These are phyloP conservation scores for Xylophagus ater DNA, from an alignment of 2,888 invertebrate species.

Conservation along the genomic window DNA sequence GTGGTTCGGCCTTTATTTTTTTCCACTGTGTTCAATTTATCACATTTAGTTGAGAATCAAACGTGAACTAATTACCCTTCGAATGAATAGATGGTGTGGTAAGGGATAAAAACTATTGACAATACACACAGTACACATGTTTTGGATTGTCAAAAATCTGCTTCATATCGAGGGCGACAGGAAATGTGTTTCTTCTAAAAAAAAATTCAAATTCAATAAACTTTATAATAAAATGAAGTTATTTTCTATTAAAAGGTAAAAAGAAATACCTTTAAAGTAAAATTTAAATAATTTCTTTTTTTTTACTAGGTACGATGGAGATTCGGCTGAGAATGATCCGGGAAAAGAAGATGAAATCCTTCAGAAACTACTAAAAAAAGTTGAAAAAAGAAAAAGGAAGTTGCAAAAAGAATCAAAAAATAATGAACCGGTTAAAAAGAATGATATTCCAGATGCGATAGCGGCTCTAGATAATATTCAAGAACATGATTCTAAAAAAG, in stretches of 20 bases:
- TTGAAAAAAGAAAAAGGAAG: slow-evolving; percentile 39
- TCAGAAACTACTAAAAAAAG: slow-evolving; percentile 47
- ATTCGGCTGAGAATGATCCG: slow-evolving; percentile 34
- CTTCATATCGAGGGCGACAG: no score
- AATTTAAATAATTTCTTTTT: slow-evolving; percentile 7
- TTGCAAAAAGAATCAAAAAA: slow-evolving; percentile 28
- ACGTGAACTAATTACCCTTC: no score
- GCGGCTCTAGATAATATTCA: slow-evolving; percentile 1
- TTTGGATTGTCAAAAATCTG: no score
- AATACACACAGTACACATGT: no score
- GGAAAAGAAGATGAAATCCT: slow-evolving; percentile 47
- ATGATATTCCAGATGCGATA: slow-evolving; percentile 17
- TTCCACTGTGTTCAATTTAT: no score
- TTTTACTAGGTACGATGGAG: slow-evolving; percentile 41
- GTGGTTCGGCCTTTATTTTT: no score
- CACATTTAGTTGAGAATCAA: no score
- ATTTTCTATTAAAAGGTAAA: slow-evolving; percentile 59
- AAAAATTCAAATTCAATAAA: no score
- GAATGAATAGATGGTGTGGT: no score
- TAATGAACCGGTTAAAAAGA: slow-evolving; percentile 26
- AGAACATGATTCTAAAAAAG: slow-evolving; percentile 9
- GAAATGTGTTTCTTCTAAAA: no score
- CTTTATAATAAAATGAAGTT: slow-evolving; percentile 53
- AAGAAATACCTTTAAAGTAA: slow-evolving; percentile 17
- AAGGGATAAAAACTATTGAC: no score